Base-by-base conservation (phyloP, 2,888 invertebrate species). In the Drosophila subquinaria region DNA sequence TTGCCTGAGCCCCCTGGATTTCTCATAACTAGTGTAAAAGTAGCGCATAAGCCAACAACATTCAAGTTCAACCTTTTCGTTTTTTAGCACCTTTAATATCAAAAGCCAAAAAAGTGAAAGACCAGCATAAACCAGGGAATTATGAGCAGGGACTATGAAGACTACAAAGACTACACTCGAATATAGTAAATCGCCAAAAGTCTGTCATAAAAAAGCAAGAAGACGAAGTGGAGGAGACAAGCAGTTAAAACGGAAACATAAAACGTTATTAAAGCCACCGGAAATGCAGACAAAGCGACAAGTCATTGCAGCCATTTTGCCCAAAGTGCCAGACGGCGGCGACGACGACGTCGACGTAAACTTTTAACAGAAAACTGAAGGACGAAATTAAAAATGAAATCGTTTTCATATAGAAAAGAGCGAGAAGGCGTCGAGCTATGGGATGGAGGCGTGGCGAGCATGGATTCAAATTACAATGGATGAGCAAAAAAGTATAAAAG, bases 281-380 rank as follows among this genome's bases (percentile, higher is more conserved):
- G 84, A 85, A 85, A 85, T 85, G 86, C 84, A 88, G 88, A 85
- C 88, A 88, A 88, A 85, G 82, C 74, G 82, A 72, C 80, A 85
- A 80, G 66, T 85, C 86, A 73, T 79, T 82, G 76, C 88, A 65
- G 70, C 69, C 71, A 75, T 81, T 84, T 82, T 72, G 82, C 81
- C 88, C 33, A 65, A 80, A 82, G 81, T 76, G 76, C 73, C 82
- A 73, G 71, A 79, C 82, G 65, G 55, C 67, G 73, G 62, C 55
- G 20, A 51, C 40, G 55, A n/a, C 53, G 35, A 45, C 47, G 20
- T 20, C 20, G 20, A 20, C 33, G 64, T 60, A 57, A 62, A 50
- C 59, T 45, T 69, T 45, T 53, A 53, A 52, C 45, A 52, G 51
- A 56, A 75, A 69, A 13, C 61, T 71, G 61, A 84, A 47, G 36